These are phyloP conservation scores for Xenopus petersii DNA, from an alignment of 2,797 vertebrate genomes.

Conservation along the genomic window DNA sequence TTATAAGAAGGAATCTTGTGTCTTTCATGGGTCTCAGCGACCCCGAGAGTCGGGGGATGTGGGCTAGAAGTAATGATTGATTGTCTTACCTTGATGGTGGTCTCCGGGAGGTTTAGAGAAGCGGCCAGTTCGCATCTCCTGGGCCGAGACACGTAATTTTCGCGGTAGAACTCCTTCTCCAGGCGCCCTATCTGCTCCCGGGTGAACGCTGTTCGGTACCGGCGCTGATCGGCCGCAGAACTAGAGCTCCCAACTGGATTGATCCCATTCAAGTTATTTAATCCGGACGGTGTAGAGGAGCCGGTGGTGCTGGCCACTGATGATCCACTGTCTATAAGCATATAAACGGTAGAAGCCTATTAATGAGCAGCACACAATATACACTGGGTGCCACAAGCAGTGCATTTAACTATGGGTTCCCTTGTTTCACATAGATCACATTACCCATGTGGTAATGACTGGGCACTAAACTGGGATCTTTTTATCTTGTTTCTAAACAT, in stretches of 20 bases:
- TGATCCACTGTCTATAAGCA: slow-evolving; percentile 77
- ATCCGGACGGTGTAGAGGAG: slow-evolving; percentile 69
- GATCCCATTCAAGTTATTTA: slow-evolving; percentile 66
- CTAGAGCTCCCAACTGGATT: slow-evolving; percentile 78
- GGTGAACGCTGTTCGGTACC: slow-evolving; percentile 82
- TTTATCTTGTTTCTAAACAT: too few species aligned
- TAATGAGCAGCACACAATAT: too few species aligned
- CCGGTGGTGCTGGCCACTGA: slow-evolving; percentile 74
- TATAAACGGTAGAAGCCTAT: neutral
- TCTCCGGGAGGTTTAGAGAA: slow-evolving; percentile 93
- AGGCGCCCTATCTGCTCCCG: slow-evolving; percentile 79
- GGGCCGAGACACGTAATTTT: slow-evolving; percentile 89
- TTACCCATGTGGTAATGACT: too few species aligned
- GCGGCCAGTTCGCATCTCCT: slow-evolving; percentile 94
- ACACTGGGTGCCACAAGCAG: too few species aligned
- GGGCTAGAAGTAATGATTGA: neutral
- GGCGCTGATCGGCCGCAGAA: slow-evolving; percentile 81
- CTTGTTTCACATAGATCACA: too few species aligned
- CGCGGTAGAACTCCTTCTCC: slow-evolving; percentile 84
- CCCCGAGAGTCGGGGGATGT: too few species aligned
- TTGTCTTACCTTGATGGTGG: slow-evolving; percentile 88
- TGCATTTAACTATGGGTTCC: too few species aligned
- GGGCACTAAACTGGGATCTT: too few species aligned
- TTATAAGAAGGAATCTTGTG: too few species aligned
- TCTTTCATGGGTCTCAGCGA: too few species aligned